Evolutionary conservation across 1,140 invertebrate species (phyloP), one percentile per base, ranked within the genome.

Genomic region (Battus philenor): DNA sequence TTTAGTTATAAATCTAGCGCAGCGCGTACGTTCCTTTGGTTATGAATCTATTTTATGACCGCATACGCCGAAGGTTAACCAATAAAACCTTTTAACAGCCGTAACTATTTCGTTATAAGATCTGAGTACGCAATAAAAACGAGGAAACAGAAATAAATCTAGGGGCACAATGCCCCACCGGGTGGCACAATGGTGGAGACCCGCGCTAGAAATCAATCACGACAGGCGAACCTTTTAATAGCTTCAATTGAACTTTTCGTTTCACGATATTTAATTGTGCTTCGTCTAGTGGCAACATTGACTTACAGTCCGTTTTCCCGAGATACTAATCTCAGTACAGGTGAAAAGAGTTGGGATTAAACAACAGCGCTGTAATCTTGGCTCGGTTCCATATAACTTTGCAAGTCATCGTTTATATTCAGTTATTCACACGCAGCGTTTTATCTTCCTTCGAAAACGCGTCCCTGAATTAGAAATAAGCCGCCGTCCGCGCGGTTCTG

Each of bases 21-120:
- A 65, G 71, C 71, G 76, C 67, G 71, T 75, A 73, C 70, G 70
- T 66, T 75, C 68, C 76, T 82, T 81, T 73, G 75, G 73, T 80
- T 77, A 72, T 73, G 75, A 78, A 85, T 81, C 72, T 78, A 83
- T 85, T 85, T 83, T 85, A 85, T 78, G 73, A 68, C 73, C 72
- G 63, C 71, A 70, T 70, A 78, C 73, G 69, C 71, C 78, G 70
- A 85, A 85, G 78, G 78, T 83, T 81, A 82, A 83, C 81, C 77
- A 83, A 85, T 85, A 85, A 85, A 85, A 85, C 73, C 81, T 81
- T 81, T 85, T 85, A 82, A 85, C 81, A 83, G 75, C 68, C 78
- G 78, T 81, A 82, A 82, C 75, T 85, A 81, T 85, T 85, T 82
- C 78, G 73, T 83, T 85, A 83, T 85, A 85, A 82, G 81, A 82